A percentile compares a stretch with the other conserved stretches of the same genome.
Conservation (phyloP, 2,113 vertebrate species). For the Tinamus guttatus region DNA sequence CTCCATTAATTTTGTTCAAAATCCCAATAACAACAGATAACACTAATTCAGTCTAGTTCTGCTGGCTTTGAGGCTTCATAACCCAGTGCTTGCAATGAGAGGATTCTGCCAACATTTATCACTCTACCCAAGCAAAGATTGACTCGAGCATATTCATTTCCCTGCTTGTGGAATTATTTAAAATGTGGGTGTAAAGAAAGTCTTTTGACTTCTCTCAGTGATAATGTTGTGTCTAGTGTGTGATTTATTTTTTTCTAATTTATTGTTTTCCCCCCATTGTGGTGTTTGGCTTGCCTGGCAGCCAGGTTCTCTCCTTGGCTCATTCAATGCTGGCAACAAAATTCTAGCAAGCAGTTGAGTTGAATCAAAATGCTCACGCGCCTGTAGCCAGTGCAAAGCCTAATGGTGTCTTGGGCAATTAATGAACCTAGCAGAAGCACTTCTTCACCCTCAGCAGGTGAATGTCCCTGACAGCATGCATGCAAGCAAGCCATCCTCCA, state of each 20-base stretch:
- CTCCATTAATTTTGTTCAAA: slow-evolving; percentile 96
- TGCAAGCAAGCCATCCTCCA: slow-evolving; percentile 1
- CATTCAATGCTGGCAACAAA: background rate
- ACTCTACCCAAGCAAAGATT: slow-evolving; percentile 15
- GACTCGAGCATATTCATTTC: slow-evolving; percentile 7
- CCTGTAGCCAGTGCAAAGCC: background rate
- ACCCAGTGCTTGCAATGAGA: slow-evolving; percentile 20
- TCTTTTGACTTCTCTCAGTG: slow-evolving; percentile 34
- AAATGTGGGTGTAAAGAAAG: slow-evolving; percentile 47
- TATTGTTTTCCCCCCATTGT: background rate
- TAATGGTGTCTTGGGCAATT: background rate
- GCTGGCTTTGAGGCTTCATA: slow-evolving; percentile 43
- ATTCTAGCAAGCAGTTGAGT: background rate
- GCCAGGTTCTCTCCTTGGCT: background rate
- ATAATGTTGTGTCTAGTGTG: slow-evolving; percentile 36
- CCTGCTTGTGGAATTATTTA: slow-evolving; percentile 40
- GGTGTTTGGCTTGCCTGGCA: slow-evolving; percentile 11
- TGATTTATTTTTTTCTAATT: background rate
- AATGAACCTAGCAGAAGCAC: background rate
- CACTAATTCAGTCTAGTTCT: slow-evolving; percentile 15
- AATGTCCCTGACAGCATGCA: background rate
- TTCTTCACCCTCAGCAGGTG: background rate
- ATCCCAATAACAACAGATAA: slow-evolving; percentile 87
- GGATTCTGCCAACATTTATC: slow-evolving; percentile 58
- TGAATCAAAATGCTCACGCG: background rate